phyloP scores from a whole-genome alignment of 1,140 invertebrate genomes.

The Bicyclus anynana region DNA sequence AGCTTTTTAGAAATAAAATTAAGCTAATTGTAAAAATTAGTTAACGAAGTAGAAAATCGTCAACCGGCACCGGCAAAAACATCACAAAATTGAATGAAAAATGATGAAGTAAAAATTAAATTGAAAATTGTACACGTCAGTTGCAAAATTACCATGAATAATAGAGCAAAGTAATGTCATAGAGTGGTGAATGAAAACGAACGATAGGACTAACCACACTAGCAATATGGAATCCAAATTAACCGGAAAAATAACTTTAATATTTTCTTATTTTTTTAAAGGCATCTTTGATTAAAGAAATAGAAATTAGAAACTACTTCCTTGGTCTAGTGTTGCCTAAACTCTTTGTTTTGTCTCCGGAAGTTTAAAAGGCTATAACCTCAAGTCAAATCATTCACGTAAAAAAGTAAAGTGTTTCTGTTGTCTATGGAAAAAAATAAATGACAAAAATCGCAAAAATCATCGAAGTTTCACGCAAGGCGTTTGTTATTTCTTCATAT shows the following conservation, averaged over 20 bases:
- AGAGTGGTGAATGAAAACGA: neutral
- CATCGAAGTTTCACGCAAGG: conserved; percentile 14
- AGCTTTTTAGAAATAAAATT: neutral
- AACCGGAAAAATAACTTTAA: too few relatives aligned
- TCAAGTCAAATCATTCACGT: too few relatives aligned
- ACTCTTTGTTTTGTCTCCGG: too few relatives aligned
- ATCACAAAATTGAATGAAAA: neutral
- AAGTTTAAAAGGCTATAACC: too few relatives aligned
- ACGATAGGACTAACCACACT: neutral
- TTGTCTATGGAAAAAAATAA: neutral
- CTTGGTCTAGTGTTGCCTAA: too few relatives aligned
- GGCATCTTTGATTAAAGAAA: too few relatives aligned
- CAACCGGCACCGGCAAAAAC: neutral
- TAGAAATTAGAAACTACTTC: too few relatives aligned
- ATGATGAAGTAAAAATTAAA: conserved; percentile 8
- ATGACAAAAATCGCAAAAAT: neutral
- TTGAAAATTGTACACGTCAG: conserved; percentile 17
- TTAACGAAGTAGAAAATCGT: neutral
- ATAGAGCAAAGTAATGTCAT: too few relatives aligned
- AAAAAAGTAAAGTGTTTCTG: neutral
- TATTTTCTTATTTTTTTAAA: too few relatives aligned
- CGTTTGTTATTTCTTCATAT: conserved; percentile 15
- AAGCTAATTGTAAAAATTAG: neutral
- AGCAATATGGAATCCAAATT: neutral
- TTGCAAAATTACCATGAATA: neutral